Percentiles rank a stretch among this genome's conserved stretches.
These are phyloP conservation scores for Callithrix jacchus DNA, from an alignment of 2,113 vertebrate species.

Conservation along the genomic window DNA sequence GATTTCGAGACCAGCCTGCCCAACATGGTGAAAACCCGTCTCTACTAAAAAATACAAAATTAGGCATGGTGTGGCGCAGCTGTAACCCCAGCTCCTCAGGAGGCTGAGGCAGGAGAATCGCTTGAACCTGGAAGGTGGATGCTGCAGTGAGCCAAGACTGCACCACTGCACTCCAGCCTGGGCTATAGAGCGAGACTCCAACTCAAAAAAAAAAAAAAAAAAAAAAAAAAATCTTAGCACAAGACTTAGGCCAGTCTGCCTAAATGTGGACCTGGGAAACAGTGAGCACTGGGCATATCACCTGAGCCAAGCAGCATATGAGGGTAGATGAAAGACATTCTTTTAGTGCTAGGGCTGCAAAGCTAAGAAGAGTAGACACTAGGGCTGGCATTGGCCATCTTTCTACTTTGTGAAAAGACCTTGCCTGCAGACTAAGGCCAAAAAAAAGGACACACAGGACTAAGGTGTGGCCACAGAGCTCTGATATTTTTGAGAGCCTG, in stretches of 20 bases:
- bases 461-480: neutral
- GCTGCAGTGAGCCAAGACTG: no score
- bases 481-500: neutral
- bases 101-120: no score
- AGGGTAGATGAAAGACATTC: neutral
- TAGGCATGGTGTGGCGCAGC: no score
- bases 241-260: neutral
- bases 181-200: no score
- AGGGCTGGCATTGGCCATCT: neutral
- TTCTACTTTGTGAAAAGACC: conserved; percentile 13
- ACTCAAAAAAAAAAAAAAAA: neutral
- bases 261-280: neutral
- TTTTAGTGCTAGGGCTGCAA: neutral
- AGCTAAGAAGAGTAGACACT: neutral
- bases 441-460: neutral
- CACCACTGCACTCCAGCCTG: no score
- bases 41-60: neutral
- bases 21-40: no score
- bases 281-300: neutral
- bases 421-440: neutral
- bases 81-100: no score
- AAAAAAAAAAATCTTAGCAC: neutral
- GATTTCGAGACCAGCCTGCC: no score
- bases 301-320: neutral
- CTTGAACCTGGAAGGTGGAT: no score